Evolutionary conservation across 1,140 invertebrate species (phyloP), one percentile per base, ranked within the genome.

Genomic region (Pogonomyrmex barbatus): DNA sequence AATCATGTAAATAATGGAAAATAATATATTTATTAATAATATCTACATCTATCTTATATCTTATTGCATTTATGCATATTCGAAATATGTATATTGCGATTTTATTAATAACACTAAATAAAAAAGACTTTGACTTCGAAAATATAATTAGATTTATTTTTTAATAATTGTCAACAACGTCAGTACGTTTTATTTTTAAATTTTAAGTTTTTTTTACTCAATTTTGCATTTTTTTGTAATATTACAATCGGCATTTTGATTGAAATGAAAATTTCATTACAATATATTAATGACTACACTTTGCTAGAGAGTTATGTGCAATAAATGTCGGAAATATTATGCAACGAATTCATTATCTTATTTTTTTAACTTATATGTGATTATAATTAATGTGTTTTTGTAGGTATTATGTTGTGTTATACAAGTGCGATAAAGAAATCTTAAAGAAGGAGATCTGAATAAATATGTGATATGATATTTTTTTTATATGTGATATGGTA

Each of bases 361-460:
- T 67, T 67, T 6, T 45, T 8, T 2, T 67, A n/a, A 56, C 14
- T 56, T n/a, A 67, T 24, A 42, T 5, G 17, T 1, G 10, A 24
- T 67, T 17, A 1, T 67, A 67, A 67, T 67, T 67, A 67, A 67
- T 9, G 63, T 67, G 5, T 45, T 67, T 45, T 67, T 2, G 17
- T 9, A 39, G 8, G 10, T 62, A 14, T 36, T 62, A 3, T 62
- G 14, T 39, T 39, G 6, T 4, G n/a, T 24, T 24, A 24, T 67
- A 4, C 17, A 9, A 9, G 42, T 24, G 2, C 39, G 17, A 60
- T 14, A 33, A 45, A 45, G 60, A 33, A 33, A 6, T 17, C 3
- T 39, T 5, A 39, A 9, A 6, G 6, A 63, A 39, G 14, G 5
- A 62, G 42, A 14, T 24, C 24, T 0, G 24, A 24, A 24, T 24